Conservation (phyloP, 1,140 invertebrate species). For the Cherax quadricarinatus region DNA sequence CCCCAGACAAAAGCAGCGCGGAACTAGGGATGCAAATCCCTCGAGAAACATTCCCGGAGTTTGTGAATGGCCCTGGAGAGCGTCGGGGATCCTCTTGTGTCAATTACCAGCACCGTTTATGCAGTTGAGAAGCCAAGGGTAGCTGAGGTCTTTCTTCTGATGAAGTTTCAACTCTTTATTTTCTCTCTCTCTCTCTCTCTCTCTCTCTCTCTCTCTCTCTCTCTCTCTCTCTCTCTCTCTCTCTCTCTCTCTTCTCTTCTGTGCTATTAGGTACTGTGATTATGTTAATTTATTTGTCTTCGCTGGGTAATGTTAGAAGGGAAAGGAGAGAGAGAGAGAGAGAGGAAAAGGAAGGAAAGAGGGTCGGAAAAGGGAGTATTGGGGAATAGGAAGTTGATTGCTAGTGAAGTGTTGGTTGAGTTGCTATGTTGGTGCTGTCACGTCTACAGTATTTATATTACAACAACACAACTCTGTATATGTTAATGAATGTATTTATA, state of each 20-base stretch:
- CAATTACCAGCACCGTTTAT: constrained; percentile 43
- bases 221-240: not conserved
- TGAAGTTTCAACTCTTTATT: too few species aligned
- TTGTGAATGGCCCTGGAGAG: not conserved
- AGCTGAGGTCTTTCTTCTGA: not conserved
- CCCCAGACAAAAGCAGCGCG: too few species aligned
- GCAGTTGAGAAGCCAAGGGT: constrained; percentile 31
- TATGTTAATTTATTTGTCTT: too few species aligned
- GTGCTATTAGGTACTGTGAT: too few species aligned
- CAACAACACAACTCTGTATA: too few species aligned
- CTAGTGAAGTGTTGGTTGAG: too few species aligned
- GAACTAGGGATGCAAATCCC: not conserved
- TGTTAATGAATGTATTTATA: too few species aligned
- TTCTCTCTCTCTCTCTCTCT: not conserved
- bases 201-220: not conserved
- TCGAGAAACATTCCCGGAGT: not conserved
- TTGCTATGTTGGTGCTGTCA: too few species aligned
- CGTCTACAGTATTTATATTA: too few species aligned
- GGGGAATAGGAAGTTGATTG: too few species aligned
- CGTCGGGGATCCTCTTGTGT: constrained; percentile 9
- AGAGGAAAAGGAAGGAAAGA: not conserved
- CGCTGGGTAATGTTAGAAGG: not conserved
- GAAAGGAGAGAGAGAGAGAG: constrained; percentile 9
- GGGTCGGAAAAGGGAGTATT: too few species aligned
- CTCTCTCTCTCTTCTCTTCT: constrained; percentile 39